phyloP scores from a whole-genome alignment of 2,888 invertebrate species.

The Caenorhabditis afra region DNA sequence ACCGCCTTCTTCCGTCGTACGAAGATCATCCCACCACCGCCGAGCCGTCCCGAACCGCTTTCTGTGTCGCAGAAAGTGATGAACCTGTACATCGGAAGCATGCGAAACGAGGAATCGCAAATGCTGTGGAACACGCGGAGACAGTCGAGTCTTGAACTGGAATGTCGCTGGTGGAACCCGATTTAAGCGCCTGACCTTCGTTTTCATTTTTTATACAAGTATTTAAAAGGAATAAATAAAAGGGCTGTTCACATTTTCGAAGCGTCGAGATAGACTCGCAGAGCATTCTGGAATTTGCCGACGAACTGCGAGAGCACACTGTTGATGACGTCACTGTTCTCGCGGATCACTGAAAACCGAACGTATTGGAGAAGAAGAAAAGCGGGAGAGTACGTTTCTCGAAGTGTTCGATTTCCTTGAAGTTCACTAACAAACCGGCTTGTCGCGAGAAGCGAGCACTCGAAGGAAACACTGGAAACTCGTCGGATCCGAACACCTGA shows the following conservation, averaged over 20 bases:
- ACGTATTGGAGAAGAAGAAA: background rate
- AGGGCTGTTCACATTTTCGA: slow-evolving; percentile 1
- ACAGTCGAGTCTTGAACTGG: slow-evolving; percentile 17
- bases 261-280: slow-evolving; percentile 6
- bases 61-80: slow-evolving; percentile 50
- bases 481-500: slow-evolving; percentile 30
- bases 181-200: slow-evolving; percentile 5
- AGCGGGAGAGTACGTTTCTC: slow-evolving; percentile 16
- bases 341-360: slow-evolving; percentile 24
- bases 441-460: slow-evolving; percentile 16
- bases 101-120: background rate
- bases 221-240: background rate
- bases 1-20: slow-evolving; percentile 67
- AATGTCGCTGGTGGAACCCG: slow-evolving; percentile 30
- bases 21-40: slow-evolving; percentile 59
- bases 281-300: slow-evolving; percentile 10
- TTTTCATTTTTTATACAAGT: background rate
- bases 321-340: slow-evolving; percentile 21
- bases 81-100: slow-evolving; percentile 61
- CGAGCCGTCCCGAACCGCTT: background rate
- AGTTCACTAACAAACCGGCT: background rate
- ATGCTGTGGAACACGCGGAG: too few species aligned
- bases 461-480: slow-evolving; percentile 8
- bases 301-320: slow-evolving; percentile 11
- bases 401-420: slow-evolving; percentile 11